Conservation (phyloP, 2,797 vertebrate species). For the Peromyscus attwateri region DNA sequence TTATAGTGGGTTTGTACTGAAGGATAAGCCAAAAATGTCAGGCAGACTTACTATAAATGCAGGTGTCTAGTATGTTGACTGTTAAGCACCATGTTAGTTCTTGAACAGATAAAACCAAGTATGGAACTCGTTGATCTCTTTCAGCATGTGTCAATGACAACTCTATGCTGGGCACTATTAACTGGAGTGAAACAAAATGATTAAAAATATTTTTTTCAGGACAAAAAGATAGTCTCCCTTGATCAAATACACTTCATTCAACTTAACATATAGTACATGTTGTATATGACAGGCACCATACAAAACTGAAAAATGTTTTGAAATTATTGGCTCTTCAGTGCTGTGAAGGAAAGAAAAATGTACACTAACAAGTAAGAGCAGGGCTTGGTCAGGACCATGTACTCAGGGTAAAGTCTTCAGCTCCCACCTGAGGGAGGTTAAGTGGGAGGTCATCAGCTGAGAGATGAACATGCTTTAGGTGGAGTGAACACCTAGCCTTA, state of each 20-base stretch:
- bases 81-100: neutral
- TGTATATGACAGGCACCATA: neutral
- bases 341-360: neutral
- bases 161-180: neutral
- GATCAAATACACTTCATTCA: slow-evolving; percentile 10
- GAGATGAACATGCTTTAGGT: neutral
- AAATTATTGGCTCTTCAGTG: slow-evolving; percentile 2
- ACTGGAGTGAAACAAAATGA: neutral
- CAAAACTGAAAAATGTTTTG: neutral
- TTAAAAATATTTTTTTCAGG: neutral
- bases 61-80: neutral
- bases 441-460: neutral
- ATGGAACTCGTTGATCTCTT: neutral
- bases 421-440: neutral
- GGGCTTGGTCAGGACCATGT: neutral
- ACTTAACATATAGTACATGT: neutral
- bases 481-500: neutral
- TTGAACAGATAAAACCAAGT: slow-evolving; percentile 38
- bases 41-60: neutral
- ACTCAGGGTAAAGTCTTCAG: neutral
- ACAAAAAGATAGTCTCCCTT: neutral
- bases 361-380: neutral
- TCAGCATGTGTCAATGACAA: neutral
- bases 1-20: slow-evolving; percentile 6
- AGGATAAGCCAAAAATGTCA: slow-evolving; percentile 28